Conservation (phyloP, 2,888 invertebrate genomes). For the Fragum sueziense region DNA sequence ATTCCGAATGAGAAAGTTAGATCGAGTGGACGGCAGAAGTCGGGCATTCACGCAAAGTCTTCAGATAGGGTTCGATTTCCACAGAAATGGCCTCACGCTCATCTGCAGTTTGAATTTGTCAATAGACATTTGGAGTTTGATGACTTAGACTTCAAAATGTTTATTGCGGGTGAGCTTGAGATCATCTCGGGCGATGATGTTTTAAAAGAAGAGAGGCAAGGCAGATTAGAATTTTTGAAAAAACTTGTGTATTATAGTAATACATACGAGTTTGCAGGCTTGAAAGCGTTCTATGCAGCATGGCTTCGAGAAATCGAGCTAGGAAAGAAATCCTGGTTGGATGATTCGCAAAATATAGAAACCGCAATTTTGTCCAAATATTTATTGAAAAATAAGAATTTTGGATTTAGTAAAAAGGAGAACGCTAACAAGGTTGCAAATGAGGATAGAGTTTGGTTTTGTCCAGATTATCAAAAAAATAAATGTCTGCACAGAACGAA, state of each 20-base stretch:
- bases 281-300: slow-evolving; percentile 18
- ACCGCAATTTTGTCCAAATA: neutral
- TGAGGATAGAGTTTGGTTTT: slow-evolving; percentile 1
- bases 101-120: slow-evolving; percentile 6
- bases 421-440: neutral
- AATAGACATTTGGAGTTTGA: slow-evolving; percentile 7
- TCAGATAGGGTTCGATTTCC: slow-evolving; percentile 1
- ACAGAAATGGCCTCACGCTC: neutral
- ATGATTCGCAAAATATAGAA: neutral
- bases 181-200: neutral
- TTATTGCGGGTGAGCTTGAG: slow-evolving; percentile 3
- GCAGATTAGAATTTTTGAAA: slow-evolving; percentile 1
- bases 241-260: slow-evolving; percentile 12
- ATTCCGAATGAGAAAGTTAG: neutral
- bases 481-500: neutral
- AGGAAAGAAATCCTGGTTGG: neutral
- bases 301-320: slow-evolving; percentile 19
- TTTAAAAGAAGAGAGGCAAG: neutral
- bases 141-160: slow-evolving; percentile 11
- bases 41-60: slow-evolving; percentile 7
- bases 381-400: slow-evolving; percentile 2
- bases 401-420: neutral
- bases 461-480: neutral
- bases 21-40: neutral
- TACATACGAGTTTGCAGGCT: slow-evolving; percentile 8